Evolutionary conservation across 2,888 invertebrate genomes (phyloP), one percentile per base, ranked within the genome.

Genomic region (Ormyrus nitidulus): DNA sequence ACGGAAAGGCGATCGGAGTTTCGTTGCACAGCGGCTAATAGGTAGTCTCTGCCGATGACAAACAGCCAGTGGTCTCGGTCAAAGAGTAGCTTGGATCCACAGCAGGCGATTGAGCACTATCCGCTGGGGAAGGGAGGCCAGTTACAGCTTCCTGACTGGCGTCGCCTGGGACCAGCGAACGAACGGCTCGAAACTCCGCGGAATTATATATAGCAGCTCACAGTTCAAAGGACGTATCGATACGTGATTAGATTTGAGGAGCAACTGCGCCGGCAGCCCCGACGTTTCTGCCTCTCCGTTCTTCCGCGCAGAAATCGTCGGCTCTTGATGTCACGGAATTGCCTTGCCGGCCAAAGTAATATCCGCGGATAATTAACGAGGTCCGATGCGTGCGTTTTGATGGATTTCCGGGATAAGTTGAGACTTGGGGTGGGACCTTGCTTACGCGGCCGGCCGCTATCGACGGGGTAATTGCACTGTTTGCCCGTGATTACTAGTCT

Each of bases 1-100:
- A 34, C 34, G 34, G 34, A 34, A 34, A 34, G 34, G 34, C 34
- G 34, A 34, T 34, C 34, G 34, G 34, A 34, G 34, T 34, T 34
- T 34, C 34, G 34, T 34, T 34, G 4, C 34, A 34, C 34, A 34
- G 34, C 9, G 34, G 59, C 68, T 68, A 68, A 76, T 76, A 61
- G 75, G 11, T 53, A 61, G 75, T 61, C 61, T 51, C 34, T 68
- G 61, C 10, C 68, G 68, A 76, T 68, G 68, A 76, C 75, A 68
- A 76, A 76, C 68, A 76, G 53, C 48, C 69, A 71, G 9, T 49
- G 7, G 5, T 3, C 19, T 46, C 5, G 58, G 19, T 65, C 68
- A 76, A 69, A 69, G 68, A 68, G 61, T 74, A 73, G 34, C 34
- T 34, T 11, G 6, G 51, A 49, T 34, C 34, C 34, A 34, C 34